Percentiles rank a stretch among this genome's conserved stretches.
phyloP scores from a whole-genome alignment of 2,888 invertebrate species.

The Lycaena phlaeas region DNA sequence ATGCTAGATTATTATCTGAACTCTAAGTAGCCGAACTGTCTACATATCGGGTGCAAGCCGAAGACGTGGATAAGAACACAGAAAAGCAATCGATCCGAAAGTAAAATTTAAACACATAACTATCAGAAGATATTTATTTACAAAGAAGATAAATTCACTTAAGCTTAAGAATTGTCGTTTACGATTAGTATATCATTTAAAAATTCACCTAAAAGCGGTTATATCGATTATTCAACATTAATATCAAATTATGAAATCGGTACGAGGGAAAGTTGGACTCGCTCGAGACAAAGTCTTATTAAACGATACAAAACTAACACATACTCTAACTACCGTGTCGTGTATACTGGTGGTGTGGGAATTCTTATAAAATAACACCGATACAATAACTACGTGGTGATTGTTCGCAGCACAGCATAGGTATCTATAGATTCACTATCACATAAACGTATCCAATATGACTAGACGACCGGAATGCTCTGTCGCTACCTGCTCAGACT shows the following conservation, averaged over 20 bases:
- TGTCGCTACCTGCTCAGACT: slow-evolving; percentile 26
- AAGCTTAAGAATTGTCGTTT: slow-evolving; percentile 35
- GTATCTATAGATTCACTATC: slow-evolving; percentile 36
- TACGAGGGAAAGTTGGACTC: slow-evolving; percentile 38
- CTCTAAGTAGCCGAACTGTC: slow-evolving; percentile 50
- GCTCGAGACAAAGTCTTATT: slow-evolving; percentile 35
- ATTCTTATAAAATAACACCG: slow-evolving; percentile 24
- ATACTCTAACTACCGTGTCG: slow-evolving; percentile 47
- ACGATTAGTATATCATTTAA: slow-evolving; percentile 15
- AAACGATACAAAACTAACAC: slow-evolving; percentile 53
- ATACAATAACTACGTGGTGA: slow-evolving; percentile 40
- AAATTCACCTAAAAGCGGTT: slow-evolving; percentile 59
- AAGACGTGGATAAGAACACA: slow-evolving; percentile 36
- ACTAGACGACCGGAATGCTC: slow-evolving; percentile 54
- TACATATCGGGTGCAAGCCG: slow-evolving; percentile 47
- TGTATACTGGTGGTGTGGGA: not conserved
- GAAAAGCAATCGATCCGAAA: slow-evolving; percentile 30
- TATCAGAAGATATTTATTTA: slow-evolving; percentile 45
- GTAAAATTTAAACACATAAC: slow-evolving; percentile 29
- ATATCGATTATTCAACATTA: slow-evolving; percentile 46
- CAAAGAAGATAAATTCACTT: slow-evolving; percentile 47
- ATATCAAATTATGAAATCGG: slow-evolving; percentile 55
- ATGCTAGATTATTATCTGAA: slow-evolving; percentile 64
- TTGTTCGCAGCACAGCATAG: slow-evolving; percentile 40
- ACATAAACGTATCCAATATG: slow-evolving; percentile 46